These are phyloP conservation scores for Protosalanx chinensis DNA, from an alignment of 2,797 vertebrate species.

Conservation along the genomic window DNA sequence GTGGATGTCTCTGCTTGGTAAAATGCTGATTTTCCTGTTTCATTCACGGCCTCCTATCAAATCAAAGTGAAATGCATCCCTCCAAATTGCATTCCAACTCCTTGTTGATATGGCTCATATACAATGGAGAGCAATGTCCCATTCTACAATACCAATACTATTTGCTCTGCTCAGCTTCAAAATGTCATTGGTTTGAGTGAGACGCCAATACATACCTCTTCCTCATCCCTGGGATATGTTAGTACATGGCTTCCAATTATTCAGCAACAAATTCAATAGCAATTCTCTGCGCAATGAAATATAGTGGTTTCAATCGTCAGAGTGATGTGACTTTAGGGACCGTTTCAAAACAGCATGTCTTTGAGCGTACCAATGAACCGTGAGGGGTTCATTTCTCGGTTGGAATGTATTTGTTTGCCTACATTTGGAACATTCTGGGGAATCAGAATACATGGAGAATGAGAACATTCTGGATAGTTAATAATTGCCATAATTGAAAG, in stretches of 20 bases:
- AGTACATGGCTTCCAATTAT: slow-evolving; percentile 72
- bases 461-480: slow-evolving; percentile 19
- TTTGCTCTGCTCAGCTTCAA: slow-evolving; percentile 70
- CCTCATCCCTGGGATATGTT: slow-evolving; percentile 52
- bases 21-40: slow-evolving; percentile 52
- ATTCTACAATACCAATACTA: slow-evolving; percentile 71
- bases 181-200: slow-evolving; percentile 74
- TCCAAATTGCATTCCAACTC: slow-evolving; percentile 63
- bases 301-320: slow-evolving; percentile 72
- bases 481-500: slow-evolving; percentile 58
- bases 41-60: slow-evolving; percentile 62
- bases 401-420: too few relatives aligned
- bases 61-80: slow-evolving; percentile 68
- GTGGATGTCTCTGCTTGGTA: slow-evolving; percentile 40
- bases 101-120: slow-evolving; percentile 63
- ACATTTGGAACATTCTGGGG: too few relatives aligned
- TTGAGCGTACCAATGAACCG: slow-evolving; percentile 68
- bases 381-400: slow-evolving; percentile 58
- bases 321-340: slow-evolving; percentile 72
- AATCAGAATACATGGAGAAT: slow-evolving; percentile 40
- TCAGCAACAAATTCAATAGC: slow-evolving; percentile 77
- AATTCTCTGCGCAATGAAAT: slow-evolving; percentile 76
- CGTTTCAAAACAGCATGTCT: slow-evolving; percentile 69
- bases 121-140: slow-evolving; percentile 72
- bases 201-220: slow-evolving; percentile 74